Evolutionary conservation across 2,113 vertebrate species (phyloP), one percentile per base, ranked within the genome.

Genomic region (Oncorhynchus keta): DNA sequence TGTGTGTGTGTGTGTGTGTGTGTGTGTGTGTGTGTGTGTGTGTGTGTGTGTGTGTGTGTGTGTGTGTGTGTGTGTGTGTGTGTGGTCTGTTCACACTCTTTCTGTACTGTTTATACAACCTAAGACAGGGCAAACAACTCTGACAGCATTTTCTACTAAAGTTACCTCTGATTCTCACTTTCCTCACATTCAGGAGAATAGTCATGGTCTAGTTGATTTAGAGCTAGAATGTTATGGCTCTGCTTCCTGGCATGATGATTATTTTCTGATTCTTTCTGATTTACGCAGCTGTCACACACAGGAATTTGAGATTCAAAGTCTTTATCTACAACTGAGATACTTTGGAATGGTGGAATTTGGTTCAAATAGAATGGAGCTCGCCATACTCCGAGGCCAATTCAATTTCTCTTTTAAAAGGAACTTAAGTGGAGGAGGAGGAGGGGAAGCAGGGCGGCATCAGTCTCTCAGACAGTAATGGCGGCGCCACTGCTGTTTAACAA

Each of bases 401-500:
- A 84, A 88, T 84, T 84, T 90, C 79, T 45, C 83, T 86, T 93
- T 91, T 73, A 90, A 91, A 91, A 90, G 81, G 49, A 51, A 51
- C 49, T 51, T 51, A 84, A 83, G 88, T 78, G 81, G 82, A 89
- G 82, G 67, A 22, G 20, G 70, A 62, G 68, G 51, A 61, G 73
- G n/a, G 62, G 87, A 80, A 82, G 86, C 80, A 84, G 89, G 90
- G 88, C 87, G 87, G 90, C 88, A 89, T 92, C 89, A 89, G 90
- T 88, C 86, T 76, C 87, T 80, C 90, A 92, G 92, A 92, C 92
- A 86, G 90, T 88, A 92, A 89, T 89, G 83, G 87, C 87, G 92
- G 91, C 91, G 90, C 91, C 90, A 92, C 88, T 82, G 88, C 88
- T 89, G 89, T 93, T 92, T 91, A 92, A 92, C 90, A 91, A 93